phyloP scores from a whole-genome alignment of 1,140 invertebrate species.

The Drosophila sechellia region DNA sequence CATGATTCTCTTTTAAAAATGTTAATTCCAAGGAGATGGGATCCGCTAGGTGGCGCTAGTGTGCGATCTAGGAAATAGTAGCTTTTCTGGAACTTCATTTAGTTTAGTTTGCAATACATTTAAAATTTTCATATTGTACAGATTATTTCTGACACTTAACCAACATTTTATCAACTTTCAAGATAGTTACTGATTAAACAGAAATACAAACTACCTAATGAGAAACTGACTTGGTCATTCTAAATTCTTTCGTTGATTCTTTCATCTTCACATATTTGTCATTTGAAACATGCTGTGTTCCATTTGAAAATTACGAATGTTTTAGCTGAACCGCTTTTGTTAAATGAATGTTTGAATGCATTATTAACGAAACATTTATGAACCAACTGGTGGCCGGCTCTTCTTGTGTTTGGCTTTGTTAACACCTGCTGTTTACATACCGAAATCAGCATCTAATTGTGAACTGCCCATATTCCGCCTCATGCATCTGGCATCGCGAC shows the following conservation, averaged over 20 bases:
- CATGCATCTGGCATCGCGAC: constrained; percentile 14
- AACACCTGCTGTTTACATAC: constrained; percentile 79
- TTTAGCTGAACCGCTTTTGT: constrained; percentile 51
- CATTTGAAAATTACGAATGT: constrained; percentile 32
- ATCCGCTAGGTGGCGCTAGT: too few relatives aligned
- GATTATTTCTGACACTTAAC: too few relatives aligned
- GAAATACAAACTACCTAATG: too few relatives aligned
- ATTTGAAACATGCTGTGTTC: constrained; percentile 38
- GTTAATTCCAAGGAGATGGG: not conserved
- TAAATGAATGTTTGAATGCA: constrained; percentile 49
- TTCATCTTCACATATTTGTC: not conserved
- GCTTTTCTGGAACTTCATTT: too few relatives aligned
- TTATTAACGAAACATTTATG: constrained; percentile 68
- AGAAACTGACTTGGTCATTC: too few relatives aligned
- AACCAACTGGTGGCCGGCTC: constrained; percentile 41
- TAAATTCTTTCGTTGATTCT: constrained; percentile 5
- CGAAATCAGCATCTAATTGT: constrained; percentile 78
- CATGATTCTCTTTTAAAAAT: not conserved
- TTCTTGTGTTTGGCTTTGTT: constrained; percentile 61
- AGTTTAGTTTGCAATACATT: too few relatives aligned
- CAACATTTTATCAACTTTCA: too few relatives aligned
- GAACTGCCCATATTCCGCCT: constrained; percentile 68
- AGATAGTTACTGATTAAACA: too few relatives aligned
- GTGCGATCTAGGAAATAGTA: too few relatives aligned
- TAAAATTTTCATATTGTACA: too few relatives aligned